Evolutionary conservation across 2,888 invertebrate genomes (phyloP), one percentile per base, ranked within the genome.

Genomic region (Ormyrus labotus): DNA sequence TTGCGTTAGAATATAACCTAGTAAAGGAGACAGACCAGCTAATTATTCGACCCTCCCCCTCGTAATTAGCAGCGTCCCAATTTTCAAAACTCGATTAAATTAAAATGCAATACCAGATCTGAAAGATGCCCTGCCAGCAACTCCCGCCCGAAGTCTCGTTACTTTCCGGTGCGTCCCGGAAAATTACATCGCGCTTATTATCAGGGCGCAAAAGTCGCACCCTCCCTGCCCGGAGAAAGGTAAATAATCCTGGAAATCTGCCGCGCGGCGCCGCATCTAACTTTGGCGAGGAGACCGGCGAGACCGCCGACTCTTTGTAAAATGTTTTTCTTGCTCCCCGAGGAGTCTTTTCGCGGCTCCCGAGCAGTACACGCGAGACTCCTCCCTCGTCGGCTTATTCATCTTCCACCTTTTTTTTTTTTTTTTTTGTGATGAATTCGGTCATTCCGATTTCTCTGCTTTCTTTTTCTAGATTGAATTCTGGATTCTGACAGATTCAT

Each of bases 311-410:
- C 13, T 61, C n/a, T 53, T 51, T 61, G 72, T 72, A 72, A 72
- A 72, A 72, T 72, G 72, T 61, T 72, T 72, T 72, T 72, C 61
- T 72, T 13, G 11, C 51, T 61, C 72, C 53, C 72, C 4, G 11
- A 50, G 61, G 72, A 72, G 51, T 61, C 72, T 61, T 63, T 72
- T 53, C 34, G 72, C 60, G n/a, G 19, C 50, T 7, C 4, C 34
- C 34, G 34, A 34, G 34, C 34, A 0, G 34, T 0, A 34, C 34
- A 34, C 34, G 34, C 34, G 34, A 34, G 34, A 34, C 34, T 34
- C 34, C 34, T 4, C 34, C 34, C 34, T 34, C 34, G 34, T 4
- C 34, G 34, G 34, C 34, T 2, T 34, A 7, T 9, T 13, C 6
- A 9, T 9, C 57, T 45, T n/a, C 11, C n/a, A 0, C 45, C 47